These are phyloP conservation scores for Melanchra persicariae DNA, from an alignment of 2,888 invertebrate genomes.

Conservation along the genomic window DNA sequence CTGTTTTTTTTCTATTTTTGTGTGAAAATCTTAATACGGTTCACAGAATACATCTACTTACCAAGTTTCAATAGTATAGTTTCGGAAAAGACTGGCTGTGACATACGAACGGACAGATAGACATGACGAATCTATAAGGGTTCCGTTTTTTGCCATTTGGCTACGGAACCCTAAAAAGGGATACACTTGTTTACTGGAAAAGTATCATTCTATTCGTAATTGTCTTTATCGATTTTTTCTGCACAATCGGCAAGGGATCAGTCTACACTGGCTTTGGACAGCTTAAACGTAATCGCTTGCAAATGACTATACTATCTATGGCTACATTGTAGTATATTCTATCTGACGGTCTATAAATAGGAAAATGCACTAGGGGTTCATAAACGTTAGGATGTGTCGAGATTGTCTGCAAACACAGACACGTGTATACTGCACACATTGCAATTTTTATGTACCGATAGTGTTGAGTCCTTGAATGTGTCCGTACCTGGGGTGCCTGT, in stretches of 20 bases:
- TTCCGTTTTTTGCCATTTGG: too few species aligned
- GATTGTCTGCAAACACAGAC: constrained; percentile 1
- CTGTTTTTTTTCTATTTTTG: too few species aligned
- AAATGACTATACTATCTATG: not conserved
- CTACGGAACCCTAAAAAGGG: too few species aligned
- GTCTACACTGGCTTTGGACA: not conserved
- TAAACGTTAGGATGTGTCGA: not conserved
- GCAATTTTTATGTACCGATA: not conserved
- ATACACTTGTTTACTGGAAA: not conserved
- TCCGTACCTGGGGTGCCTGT: not conserved
- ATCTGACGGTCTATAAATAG: constrained; percentile 13
- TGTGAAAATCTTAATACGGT: too few species aligned
- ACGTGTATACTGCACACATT: not conserved
- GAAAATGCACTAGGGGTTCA: constrained; percentile 26
- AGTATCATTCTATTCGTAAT: not conserved
- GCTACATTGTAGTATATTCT: not conserved
- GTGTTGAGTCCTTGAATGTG: constrained; percentile 6
- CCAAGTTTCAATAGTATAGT: too few species aligned
- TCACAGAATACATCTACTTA: too few species aligned
- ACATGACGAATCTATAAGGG: too few species aligned
- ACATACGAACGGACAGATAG: too few species aligned
- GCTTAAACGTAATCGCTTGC: not conserved
- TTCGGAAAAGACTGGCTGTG: too few species aligned
- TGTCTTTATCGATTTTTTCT: not conserved
- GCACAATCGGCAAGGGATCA: not conserved